phyloP scores from a whole-genome alignment of 2,113 vertebrate species.

The Macquaria australasica region DNA sequence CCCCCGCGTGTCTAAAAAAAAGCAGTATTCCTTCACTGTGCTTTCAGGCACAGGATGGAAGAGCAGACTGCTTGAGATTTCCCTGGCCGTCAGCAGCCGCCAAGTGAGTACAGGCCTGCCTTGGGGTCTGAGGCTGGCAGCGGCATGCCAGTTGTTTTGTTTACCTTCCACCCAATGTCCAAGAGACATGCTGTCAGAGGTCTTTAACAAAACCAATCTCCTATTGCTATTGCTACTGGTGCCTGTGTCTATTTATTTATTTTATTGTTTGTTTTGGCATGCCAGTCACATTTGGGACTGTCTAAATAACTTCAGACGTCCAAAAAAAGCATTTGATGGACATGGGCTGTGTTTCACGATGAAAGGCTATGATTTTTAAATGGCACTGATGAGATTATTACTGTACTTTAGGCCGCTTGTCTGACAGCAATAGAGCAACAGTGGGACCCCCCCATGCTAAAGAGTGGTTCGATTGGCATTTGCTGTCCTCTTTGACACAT shows the following conservation, averaged over 20 bases:
- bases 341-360: conserved; percentile 41
- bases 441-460: conserved; percentile 4
- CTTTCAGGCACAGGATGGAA: conserved; percentile 49
- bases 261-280: conserved; percentile 52
- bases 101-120: conserved; percentile 54
- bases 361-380: conserved; percentile 62
- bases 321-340: conserved; percentile 64
- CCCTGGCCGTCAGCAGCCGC: conserved; percentile 46
- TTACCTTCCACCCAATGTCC: conserved; percentile 73
- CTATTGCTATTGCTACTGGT: conserved; percentile 54
- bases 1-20: conserved; percentile 9
- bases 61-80: conserved; percentile 52
- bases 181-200: conserved; percentile 71
- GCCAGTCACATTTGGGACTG: conserved; percentile 55
- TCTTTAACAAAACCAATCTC: conserved; percentile 70
- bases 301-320: conserved; percentile 62
- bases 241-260: conserved; percentile 40
- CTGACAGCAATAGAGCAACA: conserved; percentile 4
- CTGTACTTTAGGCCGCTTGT: conserved; percentile 9
- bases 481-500: conserved; percentile 4
- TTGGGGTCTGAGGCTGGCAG: conserved; percentile 56
- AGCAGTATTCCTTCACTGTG: conserved; percentile 31
- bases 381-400: conserved; percentile 62
- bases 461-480: not conserved
- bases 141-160: conserved; percentile 67